Conservation (phyloP, 30 jellyfish, hydroid and myxozoan genomes). For the Chrysaora quinquecirrha region DNA sequence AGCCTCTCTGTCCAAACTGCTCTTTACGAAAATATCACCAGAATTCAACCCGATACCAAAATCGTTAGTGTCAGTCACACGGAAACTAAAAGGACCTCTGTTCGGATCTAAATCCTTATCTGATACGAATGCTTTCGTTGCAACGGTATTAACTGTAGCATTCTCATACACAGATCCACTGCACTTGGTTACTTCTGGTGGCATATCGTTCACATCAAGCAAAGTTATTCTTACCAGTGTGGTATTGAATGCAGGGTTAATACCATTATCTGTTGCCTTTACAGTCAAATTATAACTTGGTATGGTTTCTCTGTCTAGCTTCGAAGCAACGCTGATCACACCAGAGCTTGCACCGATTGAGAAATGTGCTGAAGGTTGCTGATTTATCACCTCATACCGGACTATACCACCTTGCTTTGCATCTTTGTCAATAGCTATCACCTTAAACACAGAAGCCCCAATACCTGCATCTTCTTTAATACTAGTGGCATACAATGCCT, state of each 20-base stretch:
- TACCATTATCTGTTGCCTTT: slow-evolving; percentile 55
- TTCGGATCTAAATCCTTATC: slow-evolving; percentile 61
- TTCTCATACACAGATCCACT: slow-evolving; percentile 53
- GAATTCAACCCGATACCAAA: slow-evolving; percentile 25
- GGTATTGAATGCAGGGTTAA: slow-evolving; percentile 59
- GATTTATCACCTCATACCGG: slow-evolving; percentile 15
- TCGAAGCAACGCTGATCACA: slow-evolving; percentile 24
- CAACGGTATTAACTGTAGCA: slow-evolving; percentile 45
- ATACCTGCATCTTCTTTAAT: slow-evolving; percentile 31
- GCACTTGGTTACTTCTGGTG: slow-evolving; percentile 49
- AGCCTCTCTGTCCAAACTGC: slow-evolving; percentile 62
- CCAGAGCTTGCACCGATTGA: slow-evolving; percentile 41
- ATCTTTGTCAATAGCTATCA: slow-evolving; percentile 57
- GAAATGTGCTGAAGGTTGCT: slow-evolving; percentile 6
- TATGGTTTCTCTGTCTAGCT: slow-evolving; percentile 50
- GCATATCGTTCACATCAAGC: slow-evolving; percentile 58
- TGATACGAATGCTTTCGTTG: slow-evolving; percentile 11
- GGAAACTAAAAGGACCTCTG: slow-evolving; percentile 51
- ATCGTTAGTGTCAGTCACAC: background rate
- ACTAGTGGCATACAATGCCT: background rate
- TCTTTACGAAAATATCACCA: slow-evolving; percentile 39
- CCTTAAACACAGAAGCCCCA: slow-evolving; percentile 21
- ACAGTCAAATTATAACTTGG: slow-evolving; percentile 11
- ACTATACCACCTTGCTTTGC: slow-evolving; percentile 28
- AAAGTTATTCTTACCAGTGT: slow-evolving; percentile 24